Evolutionary conservation across 2,113 vertebrate genomes (phyloP).

Genomic region (Tyto alba): DNA sequence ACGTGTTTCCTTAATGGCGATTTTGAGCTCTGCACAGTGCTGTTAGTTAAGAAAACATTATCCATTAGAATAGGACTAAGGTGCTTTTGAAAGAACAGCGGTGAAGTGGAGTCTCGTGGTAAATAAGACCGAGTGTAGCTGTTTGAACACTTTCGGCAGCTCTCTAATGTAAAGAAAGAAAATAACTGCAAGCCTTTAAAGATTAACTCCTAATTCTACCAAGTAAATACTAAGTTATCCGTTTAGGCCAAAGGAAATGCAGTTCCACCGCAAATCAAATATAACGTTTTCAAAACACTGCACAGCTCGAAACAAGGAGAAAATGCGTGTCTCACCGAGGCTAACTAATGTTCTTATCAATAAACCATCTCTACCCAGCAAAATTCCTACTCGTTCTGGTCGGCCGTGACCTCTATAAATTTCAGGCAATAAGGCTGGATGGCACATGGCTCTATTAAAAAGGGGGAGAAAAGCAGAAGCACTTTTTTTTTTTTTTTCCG

Average conservation of each 20-base stretch:
- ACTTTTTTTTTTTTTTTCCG: neutral
- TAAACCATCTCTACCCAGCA: neutral
- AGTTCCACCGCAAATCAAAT: neutral
- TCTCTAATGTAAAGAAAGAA: neutral
- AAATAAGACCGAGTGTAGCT: neutral
- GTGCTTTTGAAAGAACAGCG: neutral
- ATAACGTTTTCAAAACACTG: neutral
- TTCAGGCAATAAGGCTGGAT: neutral
- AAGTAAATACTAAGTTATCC: neutral
- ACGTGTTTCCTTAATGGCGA: neutral
- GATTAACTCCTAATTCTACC: neutral
- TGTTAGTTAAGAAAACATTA: neutral
- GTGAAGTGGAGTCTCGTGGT: neutral
- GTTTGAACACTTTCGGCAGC: neutral
- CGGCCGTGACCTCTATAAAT: slow-evolving; percentile 18
- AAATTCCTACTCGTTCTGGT: neutral
- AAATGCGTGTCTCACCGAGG: neutral
- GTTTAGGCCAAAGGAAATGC: slow-evolving; percentile 17
- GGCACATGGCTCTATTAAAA: neutral
- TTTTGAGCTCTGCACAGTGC: neutral
- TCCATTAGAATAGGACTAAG: neutral
- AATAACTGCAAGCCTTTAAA: neutral
- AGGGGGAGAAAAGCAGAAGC: neutral
- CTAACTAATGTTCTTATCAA: neutral
- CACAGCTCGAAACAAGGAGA: neutral